These are phyloP conservation scores for Drosophila falleni DNA, from an alignment of 2,888 invertebrate species.

Conservation along the genomic window DNA sequence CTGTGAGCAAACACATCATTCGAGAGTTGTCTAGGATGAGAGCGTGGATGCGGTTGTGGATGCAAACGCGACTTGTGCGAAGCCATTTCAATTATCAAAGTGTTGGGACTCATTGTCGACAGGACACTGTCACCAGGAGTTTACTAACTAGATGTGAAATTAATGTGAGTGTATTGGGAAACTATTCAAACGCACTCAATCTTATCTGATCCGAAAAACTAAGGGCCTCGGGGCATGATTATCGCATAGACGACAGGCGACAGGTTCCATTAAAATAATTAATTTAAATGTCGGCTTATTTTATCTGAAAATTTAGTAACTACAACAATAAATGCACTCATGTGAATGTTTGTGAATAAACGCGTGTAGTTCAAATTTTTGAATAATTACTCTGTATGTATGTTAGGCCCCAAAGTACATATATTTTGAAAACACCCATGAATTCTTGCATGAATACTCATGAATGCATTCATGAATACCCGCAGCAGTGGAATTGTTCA, in stretches of 20 bases:
- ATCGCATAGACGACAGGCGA: slow-evolving; percentile 22
- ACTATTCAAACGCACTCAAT: slow-evolving; percentile 32
- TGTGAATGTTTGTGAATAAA: background rate
- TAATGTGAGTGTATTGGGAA: background rate
- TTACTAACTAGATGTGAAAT: slow-evolving; percentile 44
- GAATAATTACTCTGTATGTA: background rate
- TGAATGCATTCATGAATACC: background rate
- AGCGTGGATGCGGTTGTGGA: slow-evolving; percentile 26
- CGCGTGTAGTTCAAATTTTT: background rate
- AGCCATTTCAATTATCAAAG: slow-evolving; percentile 69
- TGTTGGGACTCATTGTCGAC: slow-evolving; percentile 69
- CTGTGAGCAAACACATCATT: slow-evolving; percentile 58
- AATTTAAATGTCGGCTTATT: slow-evolving; percentile 28
- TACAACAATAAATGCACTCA: background rate
- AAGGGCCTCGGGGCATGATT: slow-evolving; percentile 19
- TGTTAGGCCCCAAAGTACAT: background rate
- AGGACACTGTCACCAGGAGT: slow-evolving; percentile 45
- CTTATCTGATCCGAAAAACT: slow-evolving; percentile 40
- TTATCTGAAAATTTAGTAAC: slow-evolving; percentile 17
- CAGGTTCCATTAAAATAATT: slow-evolving; percentile 55
- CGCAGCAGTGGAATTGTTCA: background rate
- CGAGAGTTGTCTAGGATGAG: slow-evolving; percentile 4
- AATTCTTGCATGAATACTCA: background rate
- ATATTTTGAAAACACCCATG: background rate
- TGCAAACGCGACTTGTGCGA: slow-evolving; percentile 51